Evolutionary conservation across 2,113 vertebrate genomes (phyloP).

Genomic region (Siniperca chuatsi): DNA sequence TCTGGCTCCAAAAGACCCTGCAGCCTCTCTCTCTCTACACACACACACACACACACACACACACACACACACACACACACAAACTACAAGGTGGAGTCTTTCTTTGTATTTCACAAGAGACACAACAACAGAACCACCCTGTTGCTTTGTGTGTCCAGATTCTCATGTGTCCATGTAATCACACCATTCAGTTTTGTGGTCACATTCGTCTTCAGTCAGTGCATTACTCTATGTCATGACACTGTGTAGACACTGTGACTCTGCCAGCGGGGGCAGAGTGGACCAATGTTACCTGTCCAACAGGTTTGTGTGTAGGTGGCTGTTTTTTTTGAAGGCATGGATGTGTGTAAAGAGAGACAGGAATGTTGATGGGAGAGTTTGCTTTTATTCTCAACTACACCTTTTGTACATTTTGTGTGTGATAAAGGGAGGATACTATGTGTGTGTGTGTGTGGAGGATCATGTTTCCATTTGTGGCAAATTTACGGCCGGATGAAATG

Average conservation of each 20-base stretch:
- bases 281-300: conserved; percentile 52
- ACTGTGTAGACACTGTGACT: not conserved
- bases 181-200: conserved; percentile 10
- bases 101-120: conserved; percentile 45
- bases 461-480: conserved; percentile 4
- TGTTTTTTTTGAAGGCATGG: conserved; percentile 17
- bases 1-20: conserved; percentile 35
- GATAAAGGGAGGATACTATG: not conserved
- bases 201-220: not conserved
- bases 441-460: not conserved
- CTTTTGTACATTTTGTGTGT: not conserved
- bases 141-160: conserved; percentile 11
- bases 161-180: not conserved
- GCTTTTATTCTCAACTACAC: conserved; percentile 17
- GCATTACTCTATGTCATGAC: conserved; percentile 3
- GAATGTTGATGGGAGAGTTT: conserved; percentile 52
- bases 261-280: not conserved
- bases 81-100: conserved; percentile 21
- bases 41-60: not conserved
- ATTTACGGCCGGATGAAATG: conserved; percentile 22
- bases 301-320: conserved; percentile 48
- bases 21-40: not conserved
- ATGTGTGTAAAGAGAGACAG: conserved; percentile 16
- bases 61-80: conserved; percentile 15
- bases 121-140: conserved; percentile 40